Base-by-base conservation (phyloP, 2,113 vertebrate genomes). In the Nerophis lumbriciformis region DNA sequence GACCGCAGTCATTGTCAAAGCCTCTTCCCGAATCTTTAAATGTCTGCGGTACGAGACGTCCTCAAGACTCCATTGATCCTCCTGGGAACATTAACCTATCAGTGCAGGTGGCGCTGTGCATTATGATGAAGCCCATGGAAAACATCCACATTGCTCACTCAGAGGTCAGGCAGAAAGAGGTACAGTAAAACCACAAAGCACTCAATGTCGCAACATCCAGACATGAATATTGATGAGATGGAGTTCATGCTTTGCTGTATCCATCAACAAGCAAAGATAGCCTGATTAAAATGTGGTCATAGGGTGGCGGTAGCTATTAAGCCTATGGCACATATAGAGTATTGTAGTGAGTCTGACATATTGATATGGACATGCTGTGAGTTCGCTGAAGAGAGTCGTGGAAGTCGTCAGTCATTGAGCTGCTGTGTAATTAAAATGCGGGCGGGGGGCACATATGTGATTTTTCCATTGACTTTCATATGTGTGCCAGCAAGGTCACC, bases 381-480 rank as follows among this genome's bases (percentile, higher is more conserved):
- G 65, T 75, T 75, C 63, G 79, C 47, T 50, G 48, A 51, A n/a
- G 54, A 1, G 6, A 65, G 58, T 49, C 53, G 72, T 75, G 68
- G 53, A 53, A 72, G 68, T 67, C 52, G 60, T 67, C 69, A 52
- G 47, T 66, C 69, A 36, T 58, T 59, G 73, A 66, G 72, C 61
- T 66, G 66, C 48, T 14, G 15, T 66, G 68, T 80, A 84, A 88
- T 90, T 86, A 86, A 84, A 87, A 80, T 85, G 69, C 66, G 76
- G 63, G 52, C 76, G 67, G 66, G 61, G 68, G 68, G 49, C 37
- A 48, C 54, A 65, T 42, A 65, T 47, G 65, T 59, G 57, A 81
- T 82, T 85, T 85, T 82, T 59, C 69, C 79, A 81, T 85, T 86
- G 84, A 81, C 87, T 85, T 89, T 88, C 81, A 86, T 72, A 63